A percentile compares a stretch with the other conserved stretches of the same genome.
These are phyloP conservation scores for Fistularia commersonii DNA, from an alignment of 2,797 vertebrate species.

Conservation along the genomic window DNA sequence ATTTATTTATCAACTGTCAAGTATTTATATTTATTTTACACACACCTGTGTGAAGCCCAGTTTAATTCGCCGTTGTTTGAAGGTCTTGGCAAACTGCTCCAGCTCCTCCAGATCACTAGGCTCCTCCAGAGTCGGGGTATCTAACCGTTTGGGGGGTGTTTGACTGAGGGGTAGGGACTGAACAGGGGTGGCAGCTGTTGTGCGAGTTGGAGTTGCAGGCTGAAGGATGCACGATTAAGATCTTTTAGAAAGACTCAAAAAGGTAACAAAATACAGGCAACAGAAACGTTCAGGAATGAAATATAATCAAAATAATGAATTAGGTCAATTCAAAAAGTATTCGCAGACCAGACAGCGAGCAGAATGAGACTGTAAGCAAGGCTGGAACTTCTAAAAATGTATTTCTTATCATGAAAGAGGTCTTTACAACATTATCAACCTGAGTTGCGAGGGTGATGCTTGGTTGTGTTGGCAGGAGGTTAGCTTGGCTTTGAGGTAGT, in stretches of 20 bases:
- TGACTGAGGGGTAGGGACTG: slow-evolving; percentile 93
- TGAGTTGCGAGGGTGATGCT: slow-evolving; percentile 97
- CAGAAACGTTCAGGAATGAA: not conserved
- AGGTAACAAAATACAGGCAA: not conserved
- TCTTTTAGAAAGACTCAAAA: not conserved
- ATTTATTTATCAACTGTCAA: not conserved
- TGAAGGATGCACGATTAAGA: slow-evolving; percentile 47
- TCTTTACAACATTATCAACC: slow-evolving; percentile 71
- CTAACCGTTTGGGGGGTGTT: slow-evolving; percentile 95
- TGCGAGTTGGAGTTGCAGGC: slow-evolving; percentile 98
- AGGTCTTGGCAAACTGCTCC: slow-evolving; percentile 99
- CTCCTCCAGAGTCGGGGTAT: slow-evolving; percentile 96
- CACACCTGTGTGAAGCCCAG: slow-evolving; percentile 98
- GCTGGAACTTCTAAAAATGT: too few relatives aligned
- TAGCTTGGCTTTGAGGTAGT: slow-evolving; percentile 99
- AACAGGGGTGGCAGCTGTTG: slow-evolving; percentile 92
- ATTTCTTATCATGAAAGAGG: slow-evolving; percentile 2
- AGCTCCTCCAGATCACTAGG: slow-evolving; percentile 99
- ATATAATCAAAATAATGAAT: not conserved
- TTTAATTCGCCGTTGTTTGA: slow-evolving; percentile 99
- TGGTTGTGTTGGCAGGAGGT: slow-evolving; percentile 98
- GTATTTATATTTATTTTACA: not conserved
- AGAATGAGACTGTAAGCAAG: too few relatives aligned
- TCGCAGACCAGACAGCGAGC: too few relatives aligned
- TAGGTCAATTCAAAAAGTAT: not conserved